A percentile compares a stretch with the other conserved stretches of the same genome.
These are phyloP conservation scores for Euthynnus affinis DNA, from an alignment of 2,797 vertebrate genomes.

Conservation along the genomic window DNA sequence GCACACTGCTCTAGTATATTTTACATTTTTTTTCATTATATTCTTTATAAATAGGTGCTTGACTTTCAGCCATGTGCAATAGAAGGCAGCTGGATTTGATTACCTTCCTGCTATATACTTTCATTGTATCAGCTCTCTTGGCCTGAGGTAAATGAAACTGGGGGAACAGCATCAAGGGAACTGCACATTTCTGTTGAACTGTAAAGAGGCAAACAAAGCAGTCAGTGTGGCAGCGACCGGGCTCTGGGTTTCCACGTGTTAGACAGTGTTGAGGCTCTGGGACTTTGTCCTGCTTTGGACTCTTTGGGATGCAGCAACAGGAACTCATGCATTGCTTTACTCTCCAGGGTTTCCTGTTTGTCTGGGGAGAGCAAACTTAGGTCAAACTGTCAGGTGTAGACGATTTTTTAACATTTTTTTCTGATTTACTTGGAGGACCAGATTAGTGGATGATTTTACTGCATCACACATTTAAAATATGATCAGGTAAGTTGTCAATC, in stretches of 20 bases:
- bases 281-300: constrained; percentile 53
- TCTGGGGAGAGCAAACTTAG: constrained; percentile 45
- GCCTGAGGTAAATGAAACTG: constrained; percentile 82
- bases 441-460: constrained; percentile 33
- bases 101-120: constrained; percentile 79
- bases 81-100: constrained; percentile 84
- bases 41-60: constrained; percentile 79
- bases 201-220: constrained; percentile 81
- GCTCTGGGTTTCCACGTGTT: constrained; percentile 56
- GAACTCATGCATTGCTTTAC: constrained; percentile 53
- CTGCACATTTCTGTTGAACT: constrained; percentile 71
- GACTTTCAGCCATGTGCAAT: constrained; percentile 75
- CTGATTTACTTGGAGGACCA: not conserved
- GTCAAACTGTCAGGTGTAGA: constrained; percentile 43
- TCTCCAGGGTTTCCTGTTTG: constrained; percentile 67
- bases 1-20: constrained; percentile 22
- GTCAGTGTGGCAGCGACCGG: constrained; percentile 76
- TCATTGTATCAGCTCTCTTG: constrained; percentile 85
- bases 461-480: constrained; percentile 15
- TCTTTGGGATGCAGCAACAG: constrained; percentile 61
- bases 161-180: constrained; percentile 77
- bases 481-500: constrained; percentile 34
- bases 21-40: constrained; percentile 64
- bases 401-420: constrained; percentile 24
- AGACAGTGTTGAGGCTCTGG: constrained; percentile 42